These are phyloP conservation scores for Channallabes apus DNA, from an alignment of 2,797 vertebrate species.

Conservation along the genomic window DNA sequence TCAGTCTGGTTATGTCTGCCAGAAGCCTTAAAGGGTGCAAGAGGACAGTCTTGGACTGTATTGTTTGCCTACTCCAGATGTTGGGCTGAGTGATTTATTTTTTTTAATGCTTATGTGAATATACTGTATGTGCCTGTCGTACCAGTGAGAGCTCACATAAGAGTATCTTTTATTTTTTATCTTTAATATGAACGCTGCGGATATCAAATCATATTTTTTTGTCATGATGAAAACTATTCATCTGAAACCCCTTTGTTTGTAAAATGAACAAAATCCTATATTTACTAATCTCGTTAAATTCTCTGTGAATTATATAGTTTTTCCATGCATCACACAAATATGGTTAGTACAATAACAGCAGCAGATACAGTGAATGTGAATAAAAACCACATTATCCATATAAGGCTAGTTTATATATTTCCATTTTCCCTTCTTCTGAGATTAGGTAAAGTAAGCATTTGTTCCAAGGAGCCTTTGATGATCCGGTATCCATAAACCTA, in stretches of 20 bases:
- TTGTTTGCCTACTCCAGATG: constrained; percentile 41
- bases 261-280: background rate
- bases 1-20: constrained; percentile 44
- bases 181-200: background rate
- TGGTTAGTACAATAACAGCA: constrained; percentile 3
- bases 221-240: background rate
- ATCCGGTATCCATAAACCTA: constrained; percentile 64
- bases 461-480: constrained; percentile 44
- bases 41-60: constrained; percentile 16
- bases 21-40: constrained; percentile 34
- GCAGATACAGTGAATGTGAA: constrained; percentile 28
- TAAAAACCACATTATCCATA: constrained; percentile 44
- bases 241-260: background rate
- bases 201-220: background rate
- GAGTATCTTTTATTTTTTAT: background rate
- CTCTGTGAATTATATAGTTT: background rate
- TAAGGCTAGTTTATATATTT: constrained; percentile 10
- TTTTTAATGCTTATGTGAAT: constrained; percentile 10
- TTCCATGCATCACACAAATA: background rate
- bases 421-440: constrained; percentile 51
- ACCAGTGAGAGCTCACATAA: background rate
- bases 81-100: constrained; percentile 17
- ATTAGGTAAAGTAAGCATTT: constrained; percentile 56
- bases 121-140: background rate
- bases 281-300: background rate